Percentiles rank a stretch among this genome's conserved stretches.
These are phyloP conservation scores for Zaprionus inermis DNA, from an alignment of 1,140 invertebrate species.

Conservation along the genomic window DNA sequence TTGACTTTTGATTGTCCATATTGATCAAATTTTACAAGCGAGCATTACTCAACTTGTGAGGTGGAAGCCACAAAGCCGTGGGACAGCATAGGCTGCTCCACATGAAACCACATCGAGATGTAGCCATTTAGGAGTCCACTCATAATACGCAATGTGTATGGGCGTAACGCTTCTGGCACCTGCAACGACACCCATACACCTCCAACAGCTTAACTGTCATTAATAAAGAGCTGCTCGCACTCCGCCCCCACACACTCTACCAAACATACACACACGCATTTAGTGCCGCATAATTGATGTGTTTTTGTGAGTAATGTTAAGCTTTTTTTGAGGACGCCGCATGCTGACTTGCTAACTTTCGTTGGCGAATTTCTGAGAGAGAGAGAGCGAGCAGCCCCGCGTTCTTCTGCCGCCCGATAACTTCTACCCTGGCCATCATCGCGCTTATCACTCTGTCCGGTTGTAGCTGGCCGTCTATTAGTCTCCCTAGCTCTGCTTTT, in stretches of 20 bases:
- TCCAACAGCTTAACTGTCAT: slow-evolving; percentile 81
- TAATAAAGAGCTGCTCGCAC: slow-evolving; percentile 67
- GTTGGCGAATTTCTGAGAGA: neutral
- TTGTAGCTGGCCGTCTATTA: slow-evolving; percentile 4
- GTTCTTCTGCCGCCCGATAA: neutral
- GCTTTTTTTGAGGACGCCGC: slow-evolving; percentile 52
- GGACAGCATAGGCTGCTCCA: neutral
- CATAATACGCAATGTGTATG: neutral
- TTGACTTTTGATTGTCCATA: slow-evolving; percentile 73
- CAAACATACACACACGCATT: slow-evolving; percentile 26
- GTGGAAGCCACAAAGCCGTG: slow-evolving; percentile 39
- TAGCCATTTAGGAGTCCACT: slow-evolving; percentile 26
- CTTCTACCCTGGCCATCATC: neutral
- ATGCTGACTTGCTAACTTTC: slow-evolving; percentile 73
- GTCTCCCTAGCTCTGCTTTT: neutral
- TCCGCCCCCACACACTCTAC: slow-evolving; percentile 10
- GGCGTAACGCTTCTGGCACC: slow-evolving; percentile 53
- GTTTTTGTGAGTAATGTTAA: slow-evolving; percentile 79
- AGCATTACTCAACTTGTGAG: slow-evolving; percentile 68
- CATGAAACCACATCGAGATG: slow-evolving; percentile 7
- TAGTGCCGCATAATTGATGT: slow-evolving; percentile 73
- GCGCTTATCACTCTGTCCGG: slow-evolving; percentile 40
- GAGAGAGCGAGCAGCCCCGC: neutral
- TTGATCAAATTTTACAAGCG: slow-evolving; percentile 71
- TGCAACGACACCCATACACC: slow-evolving; percentile 74